Percentiles rank a stretch among this genome's conserved stretches.
phyloP scores from a whole-genome alignment of 92 coral and sea anemone species.

The Anthopleura xanthogrammica region DNA sequence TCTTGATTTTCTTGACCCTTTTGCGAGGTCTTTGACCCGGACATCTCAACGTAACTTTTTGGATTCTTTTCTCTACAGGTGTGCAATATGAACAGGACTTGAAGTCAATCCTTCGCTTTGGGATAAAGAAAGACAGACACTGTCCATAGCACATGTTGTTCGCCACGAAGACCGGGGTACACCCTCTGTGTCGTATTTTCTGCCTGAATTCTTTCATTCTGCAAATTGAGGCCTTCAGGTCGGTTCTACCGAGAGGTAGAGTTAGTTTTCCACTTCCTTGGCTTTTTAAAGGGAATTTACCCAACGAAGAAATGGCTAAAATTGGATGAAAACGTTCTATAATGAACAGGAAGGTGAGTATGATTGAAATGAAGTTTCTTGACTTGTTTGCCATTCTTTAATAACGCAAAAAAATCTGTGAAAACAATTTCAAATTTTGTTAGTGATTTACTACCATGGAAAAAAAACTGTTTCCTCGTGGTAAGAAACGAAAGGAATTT shows the following conservation, averaged over 20 bases:
- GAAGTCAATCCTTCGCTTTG: conserved; percentile 29
- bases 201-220: conserved; percentile 19
- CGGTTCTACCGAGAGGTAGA: conserved; percentile 8
- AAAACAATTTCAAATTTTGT: not conserved
- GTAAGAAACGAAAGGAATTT: not conserved
- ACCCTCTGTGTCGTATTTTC: conserved; percentile 38
- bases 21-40: conserved; percentile 9
- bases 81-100: conserved; percentile 35
- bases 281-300: not conserved
- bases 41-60: conserved; percentile 25
- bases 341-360: not conserved
- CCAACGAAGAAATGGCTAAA: not conserved
- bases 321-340: not conserved
- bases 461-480: not conserved
- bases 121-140: conserved; percentile 41
- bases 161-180: conserved; percentile 16
- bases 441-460: not conserved
- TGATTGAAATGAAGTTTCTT: not conserved
- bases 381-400: not conserved
- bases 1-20: conserved; percentile 22
- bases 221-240: conserved; percentile 10
- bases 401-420: not conserved
- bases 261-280: not conserved
- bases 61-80: conserved; percentile 20
- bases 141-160: conserved; percentile 43